Conservation (phyloP, 2,797 vertebrate species). For the Orientallactaga sibirica region DNA sequence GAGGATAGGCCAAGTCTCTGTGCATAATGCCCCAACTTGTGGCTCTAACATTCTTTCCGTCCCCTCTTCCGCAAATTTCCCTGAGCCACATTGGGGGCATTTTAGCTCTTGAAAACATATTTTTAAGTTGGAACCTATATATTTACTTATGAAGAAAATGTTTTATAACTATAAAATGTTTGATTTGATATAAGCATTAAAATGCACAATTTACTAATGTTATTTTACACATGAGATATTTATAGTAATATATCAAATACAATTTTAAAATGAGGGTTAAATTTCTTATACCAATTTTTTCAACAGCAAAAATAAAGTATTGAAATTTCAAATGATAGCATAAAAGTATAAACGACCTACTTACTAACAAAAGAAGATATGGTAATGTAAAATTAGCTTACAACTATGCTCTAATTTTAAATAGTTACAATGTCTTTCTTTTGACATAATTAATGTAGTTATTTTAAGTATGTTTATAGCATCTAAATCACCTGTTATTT, state of each 20-base stretch:
- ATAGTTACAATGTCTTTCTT: background rate
- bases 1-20: too few relatives aligned
- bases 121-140: background rate
- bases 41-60: too few relatives aligned
- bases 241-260: background rate
- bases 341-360: background rate
- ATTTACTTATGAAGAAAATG: slow-evolving; percentile 1
- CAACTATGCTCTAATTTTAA: background rate
- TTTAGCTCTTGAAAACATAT: background rate
- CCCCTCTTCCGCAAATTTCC: too few relatives aligned
- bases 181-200: slow-evolving; percentile 2
- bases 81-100: too few relatives aligned
- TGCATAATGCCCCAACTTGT: too few relatives aligned
- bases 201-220: background rate
- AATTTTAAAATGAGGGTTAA: slow-evolving; percentile 24
- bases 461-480: background rate
- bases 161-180: background rate
- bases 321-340: slow-evolving; percentile 24
- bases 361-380: background rate
- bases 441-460: background rate
- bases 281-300: background rate
- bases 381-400: background rate
- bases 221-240: slow-evolving; percentile 15
- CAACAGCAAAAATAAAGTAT: slow-evolving; percentile 7
- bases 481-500: background rate